Base-by-base conservation (phyloP, 1,140 invertebrate species). In the Pseudomyrmex pallidus region DNA sequence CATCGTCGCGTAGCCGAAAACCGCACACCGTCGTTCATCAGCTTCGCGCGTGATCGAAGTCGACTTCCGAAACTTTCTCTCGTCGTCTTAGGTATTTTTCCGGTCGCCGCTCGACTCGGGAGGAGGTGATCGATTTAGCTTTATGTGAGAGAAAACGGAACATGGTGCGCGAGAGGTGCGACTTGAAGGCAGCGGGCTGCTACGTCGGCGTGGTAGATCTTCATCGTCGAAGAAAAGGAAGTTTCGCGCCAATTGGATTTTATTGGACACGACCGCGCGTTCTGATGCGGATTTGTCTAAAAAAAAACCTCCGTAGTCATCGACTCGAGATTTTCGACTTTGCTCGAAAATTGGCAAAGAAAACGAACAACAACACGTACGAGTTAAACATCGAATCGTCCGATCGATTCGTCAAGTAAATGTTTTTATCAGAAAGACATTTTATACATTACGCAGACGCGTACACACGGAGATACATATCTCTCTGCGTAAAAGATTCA, bases 1-100 rank as follows among this genome's bases (percentile, higher is more conserved):
- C 78, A 94, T 94, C 66, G 93, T 92, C 73, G 92, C 94, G 92
- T 94, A 94, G 90, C 91, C 66, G 20, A 67, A 83, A n/a, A 85
- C 86, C 74, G 64, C 15, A 25, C 25, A 25, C 20, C 66, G 76
- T 80, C 54, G 52, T 80, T 66, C 52, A n/a, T 78, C 64, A 48
- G 76, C 44, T 5, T 59, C 44, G 76, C 64, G 74, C 15, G 74
- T 15, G 52, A 84, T 68, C 54, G 59, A 44, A 50, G 20, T 35
- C 66, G 44, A 44, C 17, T 46, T 35, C 35, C 54, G n/a, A 70
- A 70, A 80, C 54, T 70, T 25, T 25, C 25, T 64, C 62, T 13
- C 50, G 20, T 13, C 57, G 20, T 17, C 20, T 52, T 8, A 7
- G 56, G 46, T 22, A 20, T 46, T 80, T 70, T 59, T 50, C 54